Evolutionary conservation across 2,797 vertebrate genomes (phyloP), one percentile per base, ranked within the genome.

Genomic region (Poeciliopsis gracilis): DNA sequence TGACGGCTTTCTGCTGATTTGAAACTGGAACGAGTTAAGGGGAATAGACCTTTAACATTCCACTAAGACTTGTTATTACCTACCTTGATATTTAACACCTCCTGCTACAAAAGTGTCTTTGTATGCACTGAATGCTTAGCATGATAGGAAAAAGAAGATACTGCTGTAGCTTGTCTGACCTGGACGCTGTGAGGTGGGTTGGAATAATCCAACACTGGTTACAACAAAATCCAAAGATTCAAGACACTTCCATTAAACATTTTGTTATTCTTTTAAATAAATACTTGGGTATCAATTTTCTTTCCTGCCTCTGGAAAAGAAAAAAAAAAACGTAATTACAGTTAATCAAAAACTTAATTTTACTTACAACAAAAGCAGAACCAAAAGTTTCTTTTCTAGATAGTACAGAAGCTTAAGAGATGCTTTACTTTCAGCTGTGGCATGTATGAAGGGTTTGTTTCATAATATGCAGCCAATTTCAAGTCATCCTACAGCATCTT

Each of bases 1-100:
- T 84, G 77, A 88, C 74, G 9, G 12, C 76, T 84, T 88, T 91
- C 76, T 92, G 88, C 73, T 77, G 84, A 87, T 92, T 84, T 80
- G 80, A 69, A 87, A 79, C 86, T 77, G 79, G 83, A 85, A 83
- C 72, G 79, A 80, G 63, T 84, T 69, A n/a, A 5, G 28, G 3
- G 41, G 53, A 43, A 49, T 30, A 77, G 36, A 43, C 18, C 78
- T 75, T 76, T 84, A 73, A 78, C 7, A 59, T 77, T 86, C 66
- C 66, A 83, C 61, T 12, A 82, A 75, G 61, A 72, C 49, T 53
- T 69, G 67, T 76, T 74, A 79, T 83, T 84, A 80, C 73, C 77
- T 74, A 25, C 5, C 33, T 7, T 45, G 38, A 84, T 66, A 80
- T 83, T 67, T 38, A 23, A 67, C 36, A 41, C 36, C 36, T 46